Percentiles rank a stretch among this genome's conserved stretches.
Evolutionary conservation across 1,140 invertebrate species (phyloP).

Genomic region (Aphis gossypii): DNA sequence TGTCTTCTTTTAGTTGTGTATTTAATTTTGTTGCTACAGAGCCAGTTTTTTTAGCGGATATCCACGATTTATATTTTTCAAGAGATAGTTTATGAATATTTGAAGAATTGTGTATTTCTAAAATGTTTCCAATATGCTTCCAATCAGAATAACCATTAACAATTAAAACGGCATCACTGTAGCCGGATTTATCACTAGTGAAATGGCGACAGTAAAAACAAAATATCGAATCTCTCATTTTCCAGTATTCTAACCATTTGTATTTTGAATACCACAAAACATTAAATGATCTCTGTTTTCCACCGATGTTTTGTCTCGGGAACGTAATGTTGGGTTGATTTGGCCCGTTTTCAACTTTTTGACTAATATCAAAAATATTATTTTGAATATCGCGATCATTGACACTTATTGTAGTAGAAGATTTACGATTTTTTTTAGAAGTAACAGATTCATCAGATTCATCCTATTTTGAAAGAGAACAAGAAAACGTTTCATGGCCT

Average conservation of each 20-base stretch:
- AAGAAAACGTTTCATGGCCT: constrained; percentile 4
- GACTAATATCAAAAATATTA: neutral
- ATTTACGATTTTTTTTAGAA: neutral
- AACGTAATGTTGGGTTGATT: neutral
- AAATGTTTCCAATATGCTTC: neutral
- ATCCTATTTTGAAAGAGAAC: neutral
- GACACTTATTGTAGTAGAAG: neutral
- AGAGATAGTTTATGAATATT: neutral
- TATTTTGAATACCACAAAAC: constrained; percentile 12
- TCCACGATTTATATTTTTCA: constrained; percentile 21
- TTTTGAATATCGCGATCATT: neutral
- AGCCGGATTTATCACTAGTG: neutral
- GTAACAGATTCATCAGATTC: neutral
- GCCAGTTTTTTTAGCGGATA: neutral
- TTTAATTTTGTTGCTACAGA: neutral
- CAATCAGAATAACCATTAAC: neutral
- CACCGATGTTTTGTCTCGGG: neutral
- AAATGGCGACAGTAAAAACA: neutral
- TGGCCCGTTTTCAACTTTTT: neutral
- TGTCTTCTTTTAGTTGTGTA: neutral
- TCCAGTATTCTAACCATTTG: constrained; percentile 4
- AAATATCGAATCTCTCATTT: constrained; percentile 20
- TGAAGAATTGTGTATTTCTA: constrained; percentile 6
- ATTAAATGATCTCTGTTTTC: constrained; percentile 28
- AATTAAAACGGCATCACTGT: neutral